Percentiles rank a stretch among this genome's conserved stretches.
Conservation (phyloP, 2,888 invertebrate species). For the Drosophila gaucha region DNA sequence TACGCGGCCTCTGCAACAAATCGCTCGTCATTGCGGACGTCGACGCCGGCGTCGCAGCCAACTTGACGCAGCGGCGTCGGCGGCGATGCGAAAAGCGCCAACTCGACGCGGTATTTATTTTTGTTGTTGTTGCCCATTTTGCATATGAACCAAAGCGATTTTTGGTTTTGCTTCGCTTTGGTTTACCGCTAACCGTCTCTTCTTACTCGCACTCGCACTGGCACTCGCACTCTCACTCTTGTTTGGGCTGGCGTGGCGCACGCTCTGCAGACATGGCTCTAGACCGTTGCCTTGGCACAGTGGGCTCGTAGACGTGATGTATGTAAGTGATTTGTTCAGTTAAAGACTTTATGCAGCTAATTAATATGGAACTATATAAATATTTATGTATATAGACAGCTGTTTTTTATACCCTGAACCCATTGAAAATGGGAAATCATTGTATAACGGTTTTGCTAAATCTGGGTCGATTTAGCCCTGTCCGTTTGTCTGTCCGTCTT, state of each 20-base stretch:
- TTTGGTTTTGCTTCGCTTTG: conserved; percentile 36
- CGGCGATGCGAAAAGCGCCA: conserved; percentile 61
- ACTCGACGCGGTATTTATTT: conserved; percentile 8
- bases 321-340: background rate
- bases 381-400: background rate
- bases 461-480: too few species aligned
- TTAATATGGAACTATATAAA: too few species aligned
- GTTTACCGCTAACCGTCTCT: conserved; percentile 40
- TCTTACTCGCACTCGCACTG: conserved; percentile 29
- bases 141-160: conserved; percentile 52
- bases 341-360: background rate
- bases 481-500: too few species aligned
- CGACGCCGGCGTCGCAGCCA: conserved; percentile 20
- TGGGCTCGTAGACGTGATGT: conserved; percentile 5
- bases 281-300: conserved; percentile 38
- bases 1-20: conserved; percentile 56
- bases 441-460: too few species aligned
- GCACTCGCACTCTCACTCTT: conserved; percentile 45
- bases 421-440: too few species aligned
- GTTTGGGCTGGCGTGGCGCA: conserved; percentile 12
- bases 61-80: conserved; percentile 17
- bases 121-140: conserved; percentile 37
- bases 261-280: conserved; percentile 37
- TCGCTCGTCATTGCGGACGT: conserved; percentile 33
- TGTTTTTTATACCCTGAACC: too few species aligned